Conservation (phyloP, 2,888 invertebrate species). For the Luperina testacea region DNA sequence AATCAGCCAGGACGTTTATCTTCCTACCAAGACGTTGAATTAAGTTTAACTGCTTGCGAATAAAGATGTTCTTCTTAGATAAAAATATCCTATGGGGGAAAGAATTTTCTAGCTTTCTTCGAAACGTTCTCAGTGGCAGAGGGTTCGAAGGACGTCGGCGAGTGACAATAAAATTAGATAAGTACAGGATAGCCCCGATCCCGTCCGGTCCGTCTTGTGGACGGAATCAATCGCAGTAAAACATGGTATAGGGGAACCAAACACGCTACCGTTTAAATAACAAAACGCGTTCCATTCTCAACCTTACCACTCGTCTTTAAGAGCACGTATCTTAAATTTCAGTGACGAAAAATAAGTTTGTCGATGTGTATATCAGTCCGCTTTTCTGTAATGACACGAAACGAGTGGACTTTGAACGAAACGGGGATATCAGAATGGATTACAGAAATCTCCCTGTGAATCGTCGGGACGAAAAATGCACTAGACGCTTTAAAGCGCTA, state of each 20-base stretch:
- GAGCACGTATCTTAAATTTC: conserved; percentile 24
- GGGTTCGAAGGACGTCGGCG: conserved; percentile 81
- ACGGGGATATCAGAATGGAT: conserved; percentile 83
- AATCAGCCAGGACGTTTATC: conserved; percentile 77
- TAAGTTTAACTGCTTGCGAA: conserved; percentile 86
- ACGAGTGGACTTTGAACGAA: conserved; percentile 86
- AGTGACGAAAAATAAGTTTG: conserved; percentile 63
- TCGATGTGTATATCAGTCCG: conserved; percentile 81
- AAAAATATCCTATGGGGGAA: conserved; percentile 82
- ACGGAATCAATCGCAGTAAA: conserved; percentile 89
- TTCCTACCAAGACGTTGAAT: conserved; percentile 81
- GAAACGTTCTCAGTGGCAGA: conserved; percentile 78
- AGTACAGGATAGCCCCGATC: conserved; percentile 86
- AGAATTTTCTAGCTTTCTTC: conserved; percentile 83
- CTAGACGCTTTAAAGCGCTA: conserved; percentile 59
- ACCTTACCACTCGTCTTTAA: conserved; percentile 67
- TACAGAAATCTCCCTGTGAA: conserved; percentile 79
- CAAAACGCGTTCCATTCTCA: conserved; percentile 64
- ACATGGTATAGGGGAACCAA: conserved; percentile 79
- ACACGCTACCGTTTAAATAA: conserved; percentile 57
- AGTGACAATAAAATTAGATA: conserved; percentile 90
- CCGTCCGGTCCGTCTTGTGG: conserved; percentile 83
- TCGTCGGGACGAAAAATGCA: conserved; percentile 71
- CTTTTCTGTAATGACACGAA: conserved; percentile 85
- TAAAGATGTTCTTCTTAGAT: conserved; percentile 87